Evolutionary conservation across 2,888 invertebrate genomes (phyloP).

Genomic region (Dendrolimus houi): DNA sequence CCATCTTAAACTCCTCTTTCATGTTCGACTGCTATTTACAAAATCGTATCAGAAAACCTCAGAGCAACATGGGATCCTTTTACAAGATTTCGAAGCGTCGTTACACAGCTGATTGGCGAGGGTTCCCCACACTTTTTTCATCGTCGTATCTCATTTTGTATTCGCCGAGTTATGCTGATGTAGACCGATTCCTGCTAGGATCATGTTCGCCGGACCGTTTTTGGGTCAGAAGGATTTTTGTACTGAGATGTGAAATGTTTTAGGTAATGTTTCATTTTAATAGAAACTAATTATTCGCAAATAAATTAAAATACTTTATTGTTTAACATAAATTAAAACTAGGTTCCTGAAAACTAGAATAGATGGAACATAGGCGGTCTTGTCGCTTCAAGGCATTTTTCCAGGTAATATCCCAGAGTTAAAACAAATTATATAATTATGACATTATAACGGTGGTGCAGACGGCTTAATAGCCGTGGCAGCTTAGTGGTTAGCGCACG

Average conservation of each 20-base stretch:
- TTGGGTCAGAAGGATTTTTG: background rate
- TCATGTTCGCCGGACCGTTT: background rate
- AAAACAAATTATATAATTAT: no score
- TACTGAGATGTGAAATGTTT: background rate
- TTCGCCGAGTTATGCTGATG: background rate
- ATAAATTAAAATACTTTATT: no score
- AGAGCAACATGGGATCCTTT: conserved; percentile 6
- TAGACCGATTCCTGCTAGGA: background rate
- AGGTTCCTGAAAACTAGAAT: no score
- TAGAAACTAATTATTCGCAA: background rate
- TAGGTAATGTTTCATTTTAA: background rate
- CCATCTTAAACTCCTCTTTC: no score
- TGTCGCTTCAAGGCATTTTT: no score
- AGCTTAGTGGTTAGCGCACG: no score
- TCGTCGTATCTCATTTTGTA: background rate
- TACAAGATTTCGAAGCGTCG: background rate
- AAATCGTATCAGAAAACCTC: background rate
- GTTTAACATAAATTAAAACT: no score
- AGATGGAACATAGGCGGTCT: no score
- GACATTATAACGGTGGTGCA: no score
- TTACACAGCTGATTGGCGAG: background rate
- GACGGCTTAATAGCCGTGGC: no score
- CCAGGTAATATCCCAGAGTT: no score
- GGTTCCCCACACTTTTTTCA: background rate
- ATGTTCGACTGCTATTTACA: background rate